Percentiles rank a stretch among this genome's conserved stretches.
Evolutionary conservation across 2,113 vertebrate species (phyloP).

Genomic region (Ia io): DNA sequence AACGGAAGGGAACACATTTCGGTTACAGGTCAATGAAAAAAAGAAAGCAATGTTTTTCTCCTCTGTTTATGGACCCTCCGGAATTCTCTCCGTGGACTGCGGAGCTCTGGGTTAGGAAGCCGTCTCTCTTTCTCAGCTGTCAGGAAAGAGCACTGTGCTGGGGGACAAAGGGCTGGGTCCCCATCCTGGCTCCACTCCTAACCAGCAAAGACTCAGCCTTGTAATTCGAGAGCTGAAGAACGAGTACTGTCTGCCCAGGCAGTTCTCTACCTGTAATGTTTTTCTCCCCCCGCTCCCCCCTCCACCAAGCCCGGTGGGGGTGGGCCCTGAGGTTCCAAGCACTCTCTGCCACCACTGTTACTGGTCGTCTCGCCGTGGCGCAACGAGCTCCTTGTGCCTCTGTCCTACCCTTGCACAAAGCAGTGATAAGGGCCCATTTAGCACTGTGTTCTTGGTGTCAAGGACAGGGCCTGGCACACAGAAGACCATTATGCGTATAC

Average conservation of each 20-base stretch:
- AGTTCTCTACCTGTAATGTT: background rate
- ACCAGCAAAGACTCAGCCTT: background rate
- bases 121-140: background rate
- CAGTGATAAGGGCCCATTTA: background rate
- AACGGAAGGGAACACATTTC: background rate
- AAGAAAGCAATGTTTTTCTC: background rate
- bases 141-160: background rate
- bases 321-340: background rate
- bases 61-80: background rate
- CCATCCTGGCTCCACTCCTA: background rate
- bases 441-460: background rate
- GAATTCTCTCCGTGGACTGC: background rate
- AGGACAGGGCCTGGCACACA: background rate
- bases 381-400: background rate
- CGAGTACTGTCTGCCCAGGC: background rate
- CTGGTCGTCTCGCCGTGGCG: background rate
- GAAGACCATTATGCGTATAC: background rate
- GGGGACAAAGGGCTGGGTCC: background rate
- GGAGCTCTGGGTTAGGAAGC: background rate
- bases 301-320: too few species aligned
- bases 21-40: background rate
- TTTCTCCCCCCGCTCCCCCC: accelerated
- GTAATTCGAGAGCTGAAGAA: background rate
- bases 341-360: background rate
- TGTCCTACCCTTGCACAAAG: background rate